These are phyloP conservation scores for Minunthozetes semirufus DNA, from an alignment of 2,888 invertebrate genomes.

Conservation along the genomic window DNA sequence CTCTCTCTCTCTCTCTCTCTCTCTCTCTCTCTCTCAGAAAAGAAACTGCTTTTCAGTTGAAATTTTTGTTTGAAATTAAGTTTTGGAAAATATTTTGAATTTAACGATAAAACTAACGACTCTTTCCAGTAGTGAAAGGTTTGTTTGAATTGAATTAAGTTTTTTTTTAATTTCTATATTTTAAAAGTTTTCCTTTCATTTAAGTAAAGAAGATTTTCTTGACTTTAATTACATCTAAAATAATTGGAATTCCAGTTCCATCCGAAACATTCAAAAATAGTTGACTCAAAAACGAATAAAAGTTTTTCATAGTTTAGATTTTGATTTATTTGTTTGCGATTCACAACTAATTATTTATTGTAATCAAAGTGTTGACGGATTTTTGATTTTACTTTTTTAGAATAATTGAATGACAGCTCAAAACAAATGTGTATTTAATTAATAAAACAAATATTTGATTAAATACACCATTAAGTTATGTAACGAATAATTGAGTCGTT, in stretches of 20 bases:
- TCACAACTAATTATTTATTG: not conserved
- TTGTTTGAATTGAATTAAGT: not conserved
- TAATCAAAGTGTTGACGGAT: not conserved
- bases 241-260: not conserved
- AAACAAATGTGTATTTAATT: conserved; percentile 14
- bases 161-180: not conserved
- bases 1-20: conserved; percentile 6
- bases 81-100: conserved; percentile 1
- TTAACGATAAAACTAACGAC: not conserved
- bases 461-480: conserved; percentile 28
- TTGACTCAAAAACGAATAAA: too few species aligned
- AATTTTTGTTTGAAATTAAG: not conserved
- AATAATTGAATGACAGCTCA: not conserved
- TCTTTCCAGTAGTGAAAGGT: not conserved
- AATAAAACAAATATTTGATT: conserved; percentile 27
- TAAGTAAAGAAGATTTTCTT: not conserved
- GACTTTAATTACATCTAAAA: not conserved
- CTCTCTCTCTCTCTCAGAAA: too few species aligned
- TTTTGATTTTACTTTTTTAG: not conserved
- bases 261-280: too few species aligned
- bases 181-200: not conserved
- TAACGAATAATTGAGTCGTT: conserved; percentile 30
- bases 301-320: too few species aligned
- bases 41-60: not conserved
- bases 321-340: not conserved